phyloP scores from a whole-genome alignment of 2,113 vertebrate species.

The Semicossyphus pulcher region DNA sequence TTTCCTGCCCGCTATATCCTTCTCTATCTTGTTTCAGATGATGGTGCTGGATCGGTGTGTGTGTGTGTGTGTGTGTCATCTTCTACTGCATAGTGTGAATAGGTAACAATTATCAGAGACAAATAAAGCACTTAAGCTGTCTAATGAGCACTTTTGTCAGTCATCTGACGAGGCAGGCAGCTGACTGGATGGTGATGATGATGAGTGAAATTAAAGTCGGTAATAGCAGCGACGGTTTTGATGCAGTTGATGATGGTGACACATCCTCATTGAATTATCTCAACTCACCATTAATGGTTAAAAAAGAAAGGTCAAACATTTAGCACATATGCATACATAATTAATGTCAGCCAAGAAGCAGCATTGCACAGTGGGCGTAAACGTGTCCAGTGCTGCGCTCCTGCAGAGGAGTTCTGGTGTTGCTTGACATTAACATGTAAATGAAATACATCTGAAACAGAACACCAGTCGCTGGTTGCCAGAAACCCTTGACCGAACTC shows the following conservation, averaged over 20 bases:
- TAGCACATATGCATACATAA: too few species aligned
- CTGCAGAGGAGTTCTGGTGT: too few species aligned
- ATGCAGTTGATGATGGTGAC: not conserved
- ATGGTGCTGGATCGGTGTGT: constrained; percentile 19
- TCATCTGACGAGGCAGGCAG: not conserved
- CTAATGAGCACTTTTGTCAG: constrained; percentile 2
- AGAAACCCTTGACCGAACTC: too few species aligned
- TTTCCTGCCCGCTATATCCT: constrained; percentile 83
- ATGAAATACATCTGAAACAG: too few species aligned
- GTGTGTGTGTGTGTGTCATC: constrained; percentile 8
- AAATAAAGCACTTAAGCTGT: constrained; percentile 14
- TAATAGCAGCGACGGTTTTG: not conserved
- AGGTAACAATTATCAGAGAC: constrained; percentile 7
- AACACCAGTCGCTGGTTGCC: too few species aligned
- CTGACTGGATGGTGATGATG: not conserved
- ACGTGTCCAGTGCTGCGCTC: too few species aligned
- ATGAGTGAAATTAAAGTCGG: not conserved
- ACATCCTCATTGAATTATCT: not conserved
- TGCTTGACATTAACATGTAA: too few species aligned
- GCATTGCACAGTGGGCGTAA: too few species aligned
- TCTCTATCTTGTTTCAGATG: constrained; percentile 82
- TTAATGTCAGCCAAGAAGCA: too few species aligned
- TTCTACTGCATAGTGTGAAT: not conserved
- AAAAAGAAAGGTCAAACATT: not conserved
- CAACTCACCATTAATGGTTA: not conserved